Evolutionary conservation across 2,113 vertebrate genomes (phyloP).

Genomic region (Prochilodus magdalenae): DNA sequence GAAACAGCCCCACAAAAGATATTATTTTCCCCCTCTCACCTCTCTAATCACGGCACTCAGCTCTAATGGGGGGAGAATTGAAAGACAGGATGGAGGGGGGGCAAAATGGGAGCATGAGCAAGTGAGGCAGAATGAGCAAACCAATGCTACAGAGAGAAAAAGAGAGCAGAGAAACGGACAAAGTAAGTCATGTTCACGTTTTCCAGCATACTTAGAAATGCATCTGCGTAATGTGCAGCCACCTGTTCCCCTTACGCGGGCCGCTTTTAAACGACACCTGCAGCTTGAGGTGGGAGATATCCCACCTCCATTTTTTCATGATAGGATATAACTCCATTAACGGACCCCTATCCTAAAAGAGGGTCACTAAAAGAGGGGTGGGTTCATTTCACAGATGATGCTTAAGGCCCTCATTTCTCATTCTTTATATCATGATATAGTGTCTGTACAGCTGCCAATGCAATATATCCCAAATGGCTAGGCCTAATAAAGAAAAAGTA

Average conservation of each 20-base stretch:
- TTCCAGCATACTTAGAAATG: neutral
- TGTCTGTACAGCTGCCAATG: slow-evolving; percentile 39
- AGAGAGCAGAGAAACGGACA: neutral
- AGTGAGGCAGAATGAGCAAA: neutral
- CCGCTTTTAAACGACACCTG: slow-evolving; percentile 4
- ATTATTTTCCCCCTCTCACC: neutral
- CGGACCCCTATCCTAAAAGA: slow-evolving; percentile 65
- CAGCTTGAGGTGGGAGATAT: slow-evolving; percentile 19
- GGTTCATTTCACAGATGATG: slow-evolving; percentile 64
- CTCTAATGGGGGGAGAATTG: slow-evolving; percentile 4
- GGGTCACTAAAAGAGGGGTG: slow-evolving; percentile 55
- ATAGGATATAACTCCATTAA: slow-evolving; percentile 69
- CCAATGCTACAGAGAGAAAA: too few relatives aligned
- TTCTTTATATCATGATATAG: slow-evolving; percentile 54
- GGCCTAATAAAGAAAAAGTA: slow-evolving; percentile 9
- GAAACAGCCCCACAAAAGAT: neutral
- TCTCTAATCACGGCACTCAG: slow-evolving; percentile 31
- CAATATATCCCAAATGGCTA: slow-evolving; percentile 33
- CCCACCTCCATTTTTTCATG: slow-evolving; percentile 49
- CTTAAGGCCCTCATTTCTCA: neutral
- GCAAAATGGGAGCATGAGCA: neutral
- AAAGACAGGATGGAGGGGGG: neutral
- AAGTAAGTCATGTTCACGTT: neutral
- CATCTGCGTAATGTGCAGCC: neutral
- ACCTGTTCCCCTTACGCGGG: slow-evolving; percentile 10